Evolutionary conservation across 92 coral and sea anemone species (phyloP).

Genomic region (Anthopleura xanthogrammica): DNA sequence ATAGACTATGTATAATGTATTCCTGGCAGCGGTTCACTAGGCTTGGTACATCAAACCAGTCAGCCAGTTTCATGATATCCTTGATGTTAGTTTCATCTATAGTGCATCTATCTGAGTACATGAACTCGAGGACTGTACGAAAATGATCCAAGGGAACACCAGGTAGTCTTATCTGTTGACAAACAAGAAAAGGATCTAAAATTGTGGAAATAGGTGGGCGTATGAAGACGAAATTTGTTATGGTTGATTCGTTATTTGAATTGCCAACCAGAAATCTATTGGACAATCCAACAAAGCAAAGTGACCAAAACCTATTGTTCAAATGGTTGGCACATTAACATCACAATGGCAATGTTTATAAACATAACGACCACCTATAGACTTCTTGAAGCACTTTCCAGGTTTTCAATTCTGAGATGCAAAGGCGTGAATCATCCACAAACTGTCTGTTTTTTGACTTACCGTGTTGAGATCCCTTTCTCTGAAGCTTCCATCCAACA

Average conservation of each 20-base stretch:
- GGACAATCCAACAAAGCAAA: too few species aligned
- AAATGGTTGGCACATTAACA: too few species aligned
- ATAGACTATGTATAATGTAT: background rate
- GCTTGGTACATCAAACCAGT: constrained; percentile 36
- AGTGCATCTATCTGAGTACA: constrained; percentile 50
- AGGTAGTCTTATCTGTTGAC: constrained; percentile 39
- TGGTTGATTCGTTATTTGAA: too few species aligned
- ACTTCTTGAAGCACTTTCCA: too few species aligned
- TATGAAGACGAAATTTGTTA: too few species aligned
- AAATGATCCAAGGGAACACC: constrained; percentile 44
- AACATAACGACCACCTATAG: too few species aligned
- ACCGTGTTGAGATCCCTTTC: constrained; percentile 25
- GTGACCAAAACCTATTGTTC: too few species aligned
- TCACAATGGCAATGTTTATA: too few species aligned
- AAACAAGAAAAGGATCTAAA: background rate
- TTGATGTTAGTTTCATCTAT: constrained; percentile 24
- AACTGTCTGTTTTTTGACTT: background rate
- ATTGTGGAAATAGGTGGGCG: too few species aligned
- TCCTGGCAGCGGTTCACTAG: constrained; percentile 51
- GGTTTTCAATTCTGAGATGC: too few species aligned
- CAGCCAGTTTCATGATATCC: constrained; percentile 50
- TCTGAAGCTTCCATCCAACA: constrained; percentile 44
- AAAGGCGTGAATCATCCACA: background rate
- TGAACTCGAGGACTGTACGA: constrained; percentile 45
- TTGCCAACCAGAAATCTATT: too few species aligned